A percentile compares a stretch with the other conserved stretches of the same genome.
Evolutionary conservation across 1,140 invertebrate genomes (phyloP).

Genomic region (Habropoda laboriosa): DNA sequence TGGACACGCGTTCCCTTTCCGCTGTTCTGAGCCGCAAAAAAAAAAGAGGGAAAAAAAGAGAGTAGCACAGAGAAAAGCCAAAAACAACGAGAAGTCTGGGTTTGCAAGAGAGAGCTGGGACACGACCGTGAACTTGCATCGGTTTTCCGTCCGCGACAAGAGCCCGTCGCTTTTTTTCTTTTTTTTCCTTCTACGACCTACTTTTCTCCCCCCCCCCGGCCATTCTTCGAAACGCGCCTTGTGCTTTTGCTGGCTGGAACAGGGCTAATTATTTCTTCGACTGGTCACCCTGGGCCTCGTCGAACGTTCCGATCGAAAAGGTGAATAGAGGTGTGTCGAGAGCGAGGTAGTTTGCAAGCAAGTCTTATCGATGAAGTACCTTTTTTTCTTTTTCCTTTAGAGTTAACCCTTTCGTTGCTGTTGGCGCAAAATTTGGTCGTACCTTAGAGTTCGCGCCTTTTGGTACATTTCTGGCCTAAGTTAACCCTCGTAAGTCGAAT

Average conservation of each 20-base stretch:
- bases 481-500: no score
- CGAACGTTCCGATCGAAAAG: background rate
- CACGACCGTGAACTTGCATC: constrained; percentile 42
- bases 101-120: background rate
- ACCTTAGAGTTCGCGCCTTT: no score
- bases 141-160: background rate
- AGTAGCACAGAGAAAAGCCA: no score
- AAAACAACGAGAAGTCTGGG: background rate
- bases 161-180: background rate
- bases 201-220: background rate
- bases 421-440: no score
- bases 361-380: no score
- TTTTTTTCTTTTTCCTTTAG: no score
- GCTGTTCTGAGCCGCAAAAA: background rate
- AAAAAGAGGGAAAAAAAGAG: no score
- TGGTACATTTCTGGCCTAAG: no score
- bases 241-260: background rate
- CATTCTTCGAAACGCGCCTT: background rate
- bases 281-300: background rate
- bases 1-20: background rate
- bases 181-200: background rate
- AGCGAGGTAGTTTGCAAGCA: no score
- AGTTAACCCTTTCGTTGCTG: no score
- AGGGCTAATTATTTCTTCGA: constrained; percentile 13
- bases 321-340: background rate